These are phyloP conservation scores for Austrofundulus limnaeus DNA, from an alignment of 2,113 vertebrate genomes.

Conservation along the genomic window DNA sequence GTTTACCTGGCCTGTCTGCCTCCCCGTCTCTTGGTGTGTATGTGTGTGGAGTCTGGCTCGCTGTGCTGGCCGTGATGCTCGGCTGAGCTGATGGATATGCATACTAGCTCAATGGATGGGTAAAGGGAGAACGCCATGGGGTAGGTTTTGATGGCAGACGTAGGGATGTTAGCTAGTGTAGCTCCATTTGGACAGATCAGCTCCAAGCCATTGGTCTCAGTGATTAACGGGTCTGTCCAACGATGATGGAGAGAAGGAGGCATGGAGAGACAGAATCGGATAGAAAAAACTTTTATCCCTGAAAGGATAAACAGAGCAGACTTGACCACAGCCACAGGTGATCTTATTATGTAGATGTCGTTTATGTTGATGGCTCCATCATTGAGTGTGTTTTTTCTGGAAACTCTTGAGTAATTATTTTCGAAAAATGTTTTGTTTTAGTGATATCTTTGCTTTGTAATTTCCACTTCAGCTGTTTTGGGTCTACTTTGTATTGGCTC, in stretches of 20 bases:
- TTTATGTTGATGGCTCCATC: constrained; percentile 27
- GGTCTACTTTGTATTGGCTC: constrained; percentile 1
- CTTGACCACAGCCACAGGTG: constrained; percentile 20
- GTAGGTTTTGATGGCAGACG: constrained; percentile 38
- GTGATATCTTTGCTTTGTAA: not conserved
- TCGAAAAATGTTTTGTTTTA: not conserved
- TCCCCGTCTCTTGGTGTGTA: constrained; percentile 38
- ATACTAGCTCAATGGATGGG: constrained; percentile 70
- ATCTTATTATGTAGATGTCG: constrained; percentile 21
- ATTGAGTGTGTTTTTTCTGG: not conserved
- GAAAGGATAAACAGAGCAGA: constrained; percentile 32
- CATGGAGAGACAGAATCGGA: constrained; percentile 9
- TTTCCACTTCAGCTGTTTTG: constrained; percentile 2
- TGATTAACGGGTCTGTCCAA: constrained; percentile 75
- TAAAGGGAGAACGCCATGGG: constrained; percentile 42
- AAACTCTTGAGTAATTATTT: too few relatives aligned
- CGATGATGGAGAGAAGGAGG: constrained; percentile 54
- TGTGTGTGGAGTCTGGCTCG: constrained; percentile 52
- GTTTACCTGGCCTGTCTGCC: constrained; percentile 74
- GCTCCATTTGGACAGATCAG: constrained; percentile 76
- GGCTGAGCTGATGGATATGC: constrained; percentile 76
- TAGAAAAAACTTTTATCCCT: constrained; percentile 18
- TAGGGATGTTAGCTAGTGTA: constrained; percentile 47
- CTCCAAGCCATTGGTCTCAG: constrained; percentile 71
- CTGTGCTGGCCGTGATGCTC: constrained; percentile 67